Evolutionary conservation across 2,888 invertebrate species (phyloP).

Genomic region (Amiota minor): DNA sequence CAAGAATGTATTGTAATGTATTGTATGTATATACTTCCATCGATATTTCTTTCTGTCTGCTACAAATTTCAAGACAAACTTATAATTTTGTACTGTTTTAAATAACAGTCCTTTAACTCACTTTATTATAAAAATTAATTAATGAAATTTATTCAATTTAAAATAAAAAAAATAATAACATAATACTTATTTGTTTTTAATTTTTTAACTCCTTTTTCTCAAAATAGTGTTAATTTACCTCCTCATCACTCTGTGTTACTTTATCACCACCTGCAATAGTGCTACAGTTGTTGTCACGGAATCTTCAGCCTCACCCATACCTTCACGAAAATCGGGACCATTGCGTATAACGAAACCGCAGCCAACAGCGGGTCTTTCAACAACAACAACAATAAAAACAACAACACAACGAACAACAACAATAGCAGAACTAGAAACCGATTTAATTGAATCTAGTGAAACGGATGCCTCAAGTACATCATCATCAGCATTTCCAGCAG

Average conservation of each 20-base stretch:
- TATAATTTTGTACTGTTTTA: no score
- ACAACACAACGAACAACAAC: conserved; percentile 10
- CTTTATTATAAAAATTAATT: no score
- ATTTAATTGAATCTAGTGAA: background rate
- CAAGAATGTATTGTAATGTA: no score
- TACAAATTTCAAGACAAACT: no score
- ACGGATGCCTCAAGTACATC: conserved; percentile 6
- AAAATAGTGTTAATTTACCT: conserved; percentile 42
- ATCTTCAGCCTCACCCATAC: conserved; percentile 7
- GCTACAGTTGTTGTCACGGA: conserved; percentile 22
- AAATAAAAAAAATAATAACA: no score
- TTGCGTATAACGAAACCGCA: conserved; percentile 60
- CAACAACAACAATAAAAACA: conserved; percentile 34
- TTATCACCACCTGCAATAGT: conserved; percentile 34
- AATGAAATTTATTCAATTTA: no score
- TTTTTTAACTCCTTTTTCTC: background rate
- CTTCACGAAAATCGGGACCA: conserved; percentile 48
- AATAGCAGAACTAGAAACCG: background rate
- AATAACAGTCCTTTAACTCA: no score
- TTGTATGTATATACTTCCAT: no score
- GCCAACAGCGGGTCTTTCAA: conserved; percentile 44
- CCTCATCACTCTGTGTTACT: conserved; percentile 36
- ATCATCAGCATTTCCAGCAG: conserved; percentile 36
- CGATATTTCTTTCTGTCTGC: no score
- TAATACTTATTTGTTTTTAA: background rate